phyloP scores from a whole-genome alignment of 2,797 vertebrate genomes.

The Falco biarmicus region DNA sequence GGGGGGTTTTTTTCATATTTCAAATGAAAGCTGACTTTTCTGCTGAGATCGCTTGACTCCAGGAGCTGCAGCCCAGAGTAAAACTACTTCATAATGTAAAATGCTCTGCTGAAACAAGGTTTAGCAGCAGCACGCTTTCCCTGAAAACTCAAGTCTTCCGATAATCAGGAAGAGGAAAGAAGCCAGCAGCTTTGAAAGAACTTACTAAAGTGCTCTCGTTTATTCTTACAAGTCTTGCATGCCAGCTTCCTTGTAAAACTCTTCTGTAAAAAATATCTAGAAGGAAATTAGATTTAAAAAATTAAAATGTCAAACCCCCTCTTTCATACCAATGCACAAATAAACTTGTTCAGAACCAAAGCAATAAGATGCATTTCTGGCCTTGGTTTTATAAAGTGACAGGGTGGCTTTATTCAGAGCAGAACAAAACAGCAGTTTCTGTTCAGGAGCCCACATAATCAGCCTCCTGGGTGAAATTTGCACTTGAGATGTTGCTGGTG shows the following conservation, averaged over 20 bases:
- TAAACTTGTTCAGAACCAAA: background rate
- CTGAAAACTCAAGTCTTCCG: background rate
- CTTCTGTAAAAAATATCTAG: background rate
- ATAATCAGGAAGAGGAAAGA: background rate
- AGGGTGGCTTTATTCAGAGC: background rate
- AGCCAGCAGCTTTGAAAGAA: background rate
- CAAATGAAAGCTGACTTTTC: background rate
- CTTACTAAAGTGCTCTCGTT: background rate
- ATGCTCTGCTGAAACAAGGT: background rate
- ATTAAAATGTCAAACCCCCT: background rate
- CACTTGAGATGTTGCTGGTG: background rate
- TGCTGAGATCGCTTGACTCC: background rate
- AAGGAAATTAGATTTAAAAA: conserved; percentile 17
- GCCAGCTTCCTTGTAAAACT: conserved; percentile 29
- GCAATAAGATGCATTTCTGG: background rate
- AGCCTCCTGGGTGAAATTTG: background rate
- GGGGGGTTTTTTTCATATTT: background rate
- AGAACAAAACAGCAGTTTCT: background rate
- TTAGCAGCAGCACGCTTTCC: background rate
- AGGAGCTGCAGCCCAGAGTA: background rate
- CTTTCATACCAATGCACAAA: background rate
- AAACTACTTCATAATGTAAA: background rate
- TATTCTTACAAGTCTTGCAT: background rate
- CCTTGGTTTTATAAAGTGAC: background rate
- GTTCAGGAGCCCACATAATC: background rate